Conservation (phyloP, 2,797 vertebrate species). For the Rhinella marina region DNA sequence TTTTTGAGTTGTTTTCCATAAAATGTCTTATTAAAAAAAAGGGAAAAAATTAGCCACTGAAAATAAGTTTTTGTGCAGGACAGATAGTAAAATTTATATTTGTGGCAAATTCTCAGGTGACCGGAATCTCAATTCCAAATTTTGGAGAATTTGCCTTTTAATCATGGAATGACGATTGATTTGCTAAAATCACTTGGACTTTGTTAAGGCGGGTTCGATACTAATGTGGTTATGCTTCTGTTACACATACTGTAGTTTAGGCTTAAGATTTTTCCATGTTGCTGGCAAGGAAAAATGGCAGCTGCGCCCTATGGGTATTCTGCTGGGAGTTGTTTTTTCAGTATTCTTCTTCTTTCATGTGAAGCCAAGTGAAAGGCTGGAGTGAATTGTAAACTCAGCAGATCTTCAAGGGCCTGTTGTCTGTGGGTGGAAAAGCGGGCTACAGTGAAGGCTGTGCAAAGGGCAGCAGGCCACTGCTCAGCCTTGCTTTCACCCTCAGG, state of each 20-base stretch:
- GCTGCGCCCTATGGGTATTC: slow-evolving; percentile 72
- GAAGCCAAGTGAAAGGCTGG: slow-evolving; percentile 74
- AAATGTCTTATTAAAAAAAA: too few relatives aligned
- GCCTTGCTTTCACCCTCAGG: not conserved
- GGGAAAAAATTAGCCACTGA: too few relatives aligned
- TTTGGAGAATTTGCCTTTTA: not conserved
- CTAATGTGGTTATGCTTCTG: slow-evolving; percentile 39
- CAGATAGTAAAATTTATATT: not conserved
- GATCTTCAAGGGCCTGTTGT: slow-evolving; percentile 57
- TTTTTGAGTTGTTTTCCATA: too few relatives aligned
- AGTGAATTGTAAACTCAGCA: slow-evolving; percentile 70
- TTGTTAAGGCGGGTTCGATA: not conserved
- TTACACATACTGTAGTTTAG: slow-evolving; percentile 57
- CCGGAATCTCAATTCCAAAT: not conserved
- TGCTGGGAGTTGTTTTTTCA: slow-evolving; percentile 57
- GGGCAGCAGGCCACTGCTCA: not conserved
- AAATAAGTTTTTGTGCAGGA: not conserved
- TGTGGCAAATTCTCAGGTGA: not conserved
- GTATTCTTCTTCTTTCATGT: slow-evolving; percentile 74
- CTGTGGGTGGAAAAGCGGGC: slow-evolving; percentile 60
- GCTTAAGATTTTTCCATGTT: slow-evolving; percentile 55
- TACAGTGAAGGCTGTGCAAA: slow-evolving; percentile 15
- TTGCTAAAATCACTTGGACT: not conserved
- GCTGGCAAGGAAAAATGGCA: slow-evolving; percentile 71
- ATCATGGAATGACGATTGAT: not conserved